Base-by-base conservation (phyloP, 2,888 invertebrate species). In the Oligia fasciuncula region DNA sequence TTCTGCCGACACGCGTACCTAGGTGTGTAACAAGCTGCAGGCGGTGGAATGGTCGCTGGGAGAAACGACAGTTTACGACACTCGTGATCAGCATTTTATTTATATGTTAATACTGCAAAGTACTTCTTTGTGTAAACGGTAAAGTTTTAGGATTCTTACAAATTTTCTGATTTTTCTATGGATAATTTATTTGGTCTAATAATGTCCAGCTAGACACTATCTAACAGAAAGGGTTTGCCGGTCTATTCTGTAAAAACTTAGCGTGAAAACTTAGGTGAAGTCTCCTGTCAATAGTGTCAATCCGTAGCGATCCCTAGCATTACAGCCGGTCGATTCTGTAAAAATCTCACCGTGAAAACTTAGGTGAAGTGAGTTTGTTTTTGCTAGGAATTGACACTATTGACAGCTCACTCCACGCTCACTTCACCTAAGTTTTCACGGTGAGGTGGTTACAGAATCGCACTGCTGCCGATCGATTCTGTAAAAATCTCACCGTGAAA, bases 1-100 rank as follows among this genome's bases (percentile, higher is more conserved):
- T 63, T 73, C 46, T 19, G n/a, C 2, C 14, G 35, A 68, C 85
- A 85, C 77, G 81, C 81, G 85, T 83, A 29, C 29, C 29, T 29
- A 68, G 46, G 4, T 49, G 46, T 57, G 46, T 49, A 69, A 62
- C 60, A 51, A 60, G 60, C 66, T 19, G 49, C 57, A 40, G 49
- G 14, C 40, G 54, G 67, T 49, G 65, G 66, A 72, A 77, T 66
- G 67, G 17, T 29, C 40, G 60, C 23, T 35, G 17, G 17, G 35
- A 79, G 46, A 57, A 40, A 65, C 19, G 67, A 57, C 76, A 40
- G 60, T 76, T 76, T n/a, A 76, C 57, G 35, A 80, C 62, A 74
- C 29, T 73, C 63, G 66, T 72, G 72, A 69, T 51, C 40, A 29
- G 46, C 17, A 84, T 80, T 80, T 86, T 75, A n/a, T n/a, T n/a